Evolutionary conservation across 2,888 invertebrate species (phyloP).

Genomic region (Pammene aurita): DNA sequence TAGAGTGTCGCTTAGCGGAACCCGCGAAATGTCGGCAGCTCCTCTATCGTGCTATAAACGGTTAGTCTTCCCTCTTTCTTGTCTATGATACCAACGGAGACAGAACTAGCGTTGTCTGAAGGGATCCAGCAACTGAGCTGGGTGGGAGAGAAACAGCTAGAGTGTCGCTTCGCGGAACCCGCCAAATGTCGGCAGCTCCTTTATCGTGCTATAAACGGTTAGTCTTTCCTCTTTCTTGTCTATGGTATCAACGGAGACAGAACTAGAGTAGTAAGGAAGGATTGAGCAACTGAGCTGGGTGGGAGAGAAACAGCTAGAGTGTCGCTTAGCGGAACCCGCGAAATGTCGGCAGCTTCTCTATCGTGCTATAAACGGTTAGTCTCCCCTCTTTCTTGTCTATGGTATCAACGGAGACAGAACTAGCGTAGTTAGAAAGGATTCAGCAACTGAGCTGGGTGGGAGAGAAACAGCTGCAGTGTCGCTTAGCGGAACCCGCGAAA

Average conservation of each 20-base stretch:
- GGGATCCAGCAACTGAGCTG: slow-evolving; percentile 97
- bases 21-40: slow-evolving; percentile 91
- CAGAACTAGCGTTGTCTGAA: slow-evolving; percentile 95
- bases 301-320: slow-evolving; percentile 95
- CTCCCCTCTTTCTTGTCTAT: slow-evolving; percentile 92
- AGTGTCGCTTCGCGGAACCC: no score
- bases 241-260: no score
- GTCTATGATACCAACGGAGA: no score
- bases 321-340: slow-evolving; percentile 92
- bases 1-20: slow-evolving; percentile 96
- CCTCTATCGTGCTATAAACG: slow-evolving; percentile 96
- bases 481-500: slow-evolving; percentile 89
- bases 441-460: slow-evolving; percentile 98
- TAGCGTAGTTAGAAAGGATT: slow-evolving; percentile 95
- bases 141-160: no score
- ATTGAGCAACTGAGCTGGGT: slow-evolving; percentile 99
- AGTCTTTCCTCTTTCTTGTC: no score
- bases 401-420: no score
- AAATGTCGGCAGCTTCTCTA: slow-evolving; percentile 94
- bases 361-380: slow-evolving; percentile 95
- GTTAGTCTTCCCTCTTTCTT: slow-evolving; percentile 93
- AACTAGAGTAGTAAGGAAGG: no score
- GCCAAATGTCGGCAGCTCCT: no score
- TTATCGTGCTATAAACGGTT: no score
- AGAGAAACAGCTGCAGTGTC: slow-evolving; percentile 95